Evolutionary conservation across 2,797 vertebrate species (phyloP).

Genomic region (Sciurus carolinensis): DNA sequence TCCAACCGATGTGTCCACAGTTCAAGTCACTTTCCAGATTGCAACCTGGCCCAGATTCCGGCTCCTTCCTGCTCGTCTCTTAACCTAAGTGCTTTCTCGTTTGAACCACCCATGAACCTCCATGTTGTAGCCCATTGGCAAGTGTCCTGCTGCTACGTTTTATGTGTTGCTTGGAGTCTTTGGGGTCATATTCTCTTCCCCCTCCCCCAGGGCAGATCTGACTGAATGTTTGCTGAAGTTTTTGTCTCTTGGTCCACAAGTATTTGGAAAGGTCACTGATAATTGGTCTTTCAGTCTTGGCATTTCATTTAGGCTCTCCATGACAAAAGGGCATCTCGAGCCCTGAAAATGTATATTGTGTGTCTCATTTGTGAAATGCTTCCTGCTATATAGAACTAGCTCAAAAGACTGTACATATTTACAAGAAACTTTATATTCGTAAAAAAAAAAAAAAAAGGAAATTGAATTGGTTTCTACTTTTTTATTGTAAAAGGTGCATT

Average conservation of each 20-base stretch:
- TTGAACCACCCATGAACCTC: constrained; percentile 76
- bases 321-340: constrained; percentile 87
- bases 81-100: constrained; percentile 87
- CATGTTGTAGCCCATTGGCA: constrained; percentile 82
- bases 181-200: constrained; percentile 19
- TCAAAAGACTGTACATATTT: constrained; percentile 92
- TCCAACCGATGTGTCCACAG: constrained; percentile 70
- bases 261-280: constrained; percentile 87
- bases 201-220: constrained; percentile 84
- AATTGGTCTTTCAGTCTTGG: constrained; percentile 89
- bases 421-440: constrained; percentile 93
- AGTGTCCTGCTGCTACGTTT: constrained; percentile 81
- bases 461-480: constrained; percentile 94
- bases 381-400: constrained; percentile 91
- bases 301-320: constrained; percentile 89
- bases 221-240: constrained; percentile 88
- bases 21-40: constrained; percentile 74
- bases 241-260: constrained; percentile 88
- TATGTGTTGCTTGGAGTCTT: constrained; percentile 85
- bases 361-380: constrained; percentile 91
- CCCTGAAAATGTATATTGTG: constrained; percentile 87
- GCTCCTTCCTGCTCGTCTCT: constrained; percentile 87
- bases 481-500: constrained; percentile 93
- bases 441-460: constrained; percentile 88
- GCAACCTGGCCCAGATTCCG: constrained; percentile 82